Base-by-base conservation (phyloP, 2,888 invertebrate genomes). In the Timema cristinae region DNA sequence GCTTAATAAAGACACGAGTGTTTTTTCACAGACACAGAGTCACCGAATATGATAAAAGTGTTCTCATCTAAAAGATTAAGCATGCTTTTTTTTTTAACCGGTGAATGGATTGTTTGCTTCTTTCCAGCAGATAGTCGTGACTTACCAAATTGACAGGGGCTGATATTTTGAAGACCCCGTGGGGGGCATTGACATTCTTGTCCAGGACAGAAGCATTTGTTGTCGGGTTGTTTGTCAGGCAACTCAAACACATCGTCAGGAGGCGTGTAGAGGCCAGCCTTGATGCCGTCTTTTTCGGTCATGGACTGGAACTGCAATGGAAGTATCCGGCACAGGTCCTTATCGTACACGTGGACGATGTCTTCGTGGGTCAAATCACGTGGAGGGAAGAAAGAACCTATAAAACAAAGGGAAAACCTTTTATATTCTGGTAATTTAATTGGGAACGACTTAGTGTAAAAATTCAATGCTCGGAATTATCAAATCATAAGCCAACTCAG, bases 141-240 rank as follows among this genome's bases (percentile, higher is more conserved):
- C 88, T 85, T 80, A 92, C 94, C 92, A 79, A 89, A 94, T 81
- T 94, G 94, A 78, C 94, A 95, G 0, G 93, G 93, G 77, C 93
- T 92, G 75, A 95, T 93, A 79, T 93, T 92, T 81, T 94, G 94
- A 50, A 95, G 81, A 0, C 95, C 95, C 74, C 86, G 86, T 0
- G 89, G 87, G 0, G 93, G 89, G 76, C 92, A 92, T 71, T 84
- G 86, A 50, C 86, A 84, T 68, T 85, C 84, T 72, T 89, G 87
- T 1, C 89, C 89, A 10, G 89, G 88, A 78, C 92, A 92, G 79
- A 87, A 93, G 77, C 95, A 95, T 76, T 88, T 87, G 81, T 92
- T 92, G 67, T 90, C 88, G 0, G 88, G 86, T 74, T 90, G 87
- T 52, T 87, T 82, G 72, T 90, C 90, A 0, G 81, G 82, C 10